Percentiles rank a stretch among this genome's conserved stretches.
These are phyloP conservation scores for Drosophila aff. DNA, from an alignment of 1,140 invertebrate genomes.

Conservation along the genomic window DNA sequence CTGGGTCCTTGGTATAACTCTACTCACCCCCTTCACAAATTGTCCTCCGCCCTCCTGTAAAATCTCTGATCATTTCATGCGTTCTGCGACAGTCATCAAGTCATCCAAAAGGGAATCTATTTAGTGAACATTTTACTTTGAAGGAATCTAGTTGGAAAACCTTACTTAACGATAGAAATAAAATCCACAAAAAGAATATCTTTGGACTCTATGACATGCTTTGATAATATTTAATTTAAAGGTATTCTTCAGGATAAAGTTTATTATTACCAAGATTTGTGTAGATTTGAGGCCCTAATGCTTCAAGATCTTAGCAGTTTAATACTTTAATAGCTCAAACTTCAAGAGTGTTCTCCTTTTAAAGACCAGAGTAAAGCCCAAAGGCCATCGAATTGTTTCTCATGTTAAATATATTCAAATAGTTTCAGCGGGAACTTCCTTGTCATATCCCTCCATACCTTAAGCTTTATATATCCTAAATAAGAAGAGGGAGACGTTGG, in stretches of 20 bases:
- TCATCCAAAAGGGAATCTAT: background rate
- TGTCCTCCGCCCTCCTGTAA: background rate
- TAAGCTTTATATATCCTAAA: background rate
- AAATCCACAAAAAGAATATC: too few species aligned
- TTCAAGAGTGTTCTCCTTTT: background rate
- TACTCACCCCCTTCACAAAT: constrained; percentile 4
- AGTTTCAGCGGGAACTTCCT: background rate
- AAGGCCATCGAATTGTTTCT: background rate
- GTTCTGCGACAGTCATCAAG: constrained; percentile 17
- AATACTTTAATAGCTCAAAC: background rate
- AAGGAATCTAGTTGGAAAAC: background rate
- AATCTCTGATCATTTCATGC: constrained; percentile 16
- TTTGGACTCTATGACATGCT: background rate
- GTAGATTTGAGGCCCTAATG: background rate
- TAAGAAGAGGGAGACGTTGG: background rate
- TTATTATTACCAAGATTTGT: background rate
- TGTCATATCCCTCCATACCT: background rate
- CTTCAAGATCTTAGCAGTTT: background rate
- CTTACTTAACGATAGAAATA: background rate
- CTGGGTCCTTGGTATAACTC: constrained; percentile 47
- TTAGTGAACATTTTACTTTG: background rate
- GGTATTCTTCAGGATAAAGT: background rate
- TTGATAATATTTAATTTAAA: background rate
- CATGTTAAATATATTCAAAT: too few species aligned
- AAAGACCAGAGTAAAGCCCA: background rate